Base-by-base conservation (phyloP, 30 jellyfish, hydroid and myxozoan genomes). In the Turritopsis dohrnii region DNA sequence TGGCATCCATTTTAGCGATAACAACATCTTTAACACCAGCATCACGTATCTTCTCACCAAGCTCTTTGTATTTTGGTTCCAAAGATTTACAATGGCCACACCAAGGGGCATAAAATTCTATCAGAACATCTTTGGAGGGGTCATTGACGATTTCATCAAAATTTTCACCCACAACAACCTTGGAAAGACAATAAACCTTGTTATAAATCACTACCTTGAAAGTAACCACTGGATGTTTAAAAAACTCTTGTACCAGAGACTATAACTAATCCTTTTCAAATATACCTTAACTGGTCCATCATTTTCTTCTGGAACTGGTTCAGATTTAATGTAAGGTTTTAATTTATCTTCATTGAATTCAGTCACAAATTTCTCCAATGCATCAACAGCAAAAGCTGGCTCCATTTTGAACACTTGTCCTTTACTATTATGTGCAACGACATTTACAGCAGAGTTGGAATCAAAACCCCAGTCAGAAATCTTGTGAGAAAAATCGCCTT, bases 41-140 rank as follows among this genome's bases (percentile, higher is more conserved):
- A 20, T n/a, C 1, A 28, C 72, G 28, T 83, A 94, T 90, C 83
- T 86, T 85, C 79, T 94, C 96, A 27, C 99, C 99, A 24, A 94
- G 92, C 75, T 94, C 99, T 3, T 83, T 89, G 65, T 31, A 94
- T 76, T 88, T 94, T 16, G 99, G 99, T 86, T 94, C 99, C 66
- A 94, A 76, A 53, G 84, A 72, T 76, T 94, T 94, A 79, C 99
- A 94, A 53, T 94, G 99, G 30, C 99, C 99, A 85, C 99, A 94
- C 99, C 99, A 94, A 71, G 99, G 99, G 9, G 99, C 99, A 81
- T 94, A 94, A 76, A 94, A 71, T 66, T 94, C 99, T 52, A 94
- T 89, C 52, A 94, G 82, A 53, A 94, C 99, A 79, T 94, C 99
- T 75, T 94, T 94, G 31, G 95, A 88, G 72, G 94, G 96, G 80